Evolutionary conservation across 2,797 vertebrate genomes (phyloP).

Genomic region (Nasua narica): DNA sequence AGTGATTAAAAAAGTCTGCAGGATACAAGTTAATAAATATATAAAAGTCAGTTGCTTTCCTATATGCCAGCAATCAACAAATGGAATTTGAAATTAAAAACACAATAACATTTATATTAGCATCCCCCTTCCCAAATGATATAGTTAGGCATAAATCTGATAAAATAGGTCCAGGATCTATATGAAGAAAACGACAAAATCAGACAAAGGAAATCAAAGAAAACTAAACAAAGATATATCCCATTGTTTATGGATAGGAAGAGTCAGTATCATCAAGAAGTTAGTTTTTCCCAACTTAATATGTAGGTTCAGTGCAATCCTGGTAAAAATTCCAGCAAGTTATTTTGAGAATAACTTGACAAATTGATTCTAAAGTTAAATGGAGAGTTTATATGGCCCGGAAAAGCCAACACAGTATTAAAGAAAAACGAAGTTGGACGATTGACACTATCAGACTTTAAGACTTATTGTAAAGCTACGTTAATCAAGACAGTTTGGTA

Average conservation of each 20-base stretch:
- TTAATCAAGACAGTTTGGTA: background rate
- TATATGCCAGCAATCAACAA: background rate
- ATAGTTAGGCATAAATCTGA: background rate
- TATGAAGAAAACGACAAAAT: background rate
- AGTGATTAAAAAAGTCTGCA: background rate
- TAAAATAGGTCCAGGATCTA: background rate
- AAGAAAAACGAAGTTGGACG: background rate
- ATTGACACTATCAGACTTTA: background rate
- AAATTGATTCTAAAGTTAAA: background rate
- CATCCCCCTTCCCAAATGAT: background rate
- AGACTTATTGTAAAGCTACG: background rate
- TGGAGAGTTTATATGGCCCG: background rate
- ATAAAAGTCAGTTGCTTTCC: background rate
- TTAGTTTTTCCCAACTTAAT: background rate
- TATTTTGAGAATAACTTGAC: background rate
- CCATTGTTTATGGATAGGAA: background rate
- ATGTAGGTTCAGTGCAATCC: background rate
- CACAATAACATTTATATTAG: background rate
- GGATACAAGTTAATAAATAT: background rate
- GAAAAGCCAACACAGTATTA: background rate
- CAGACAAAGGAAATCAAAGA: background rate
- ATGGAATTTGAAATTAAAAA: background rate
- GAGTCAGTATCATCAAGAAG: background rate
- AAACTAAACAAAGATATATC: background rate
- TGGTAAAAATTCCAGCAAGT: background rate